These are phyloP conservation scores for Phocoena sinus DNA, from an alignment of 2,113 vertebrate genomes.

Conservation along the genomic window DNA sequence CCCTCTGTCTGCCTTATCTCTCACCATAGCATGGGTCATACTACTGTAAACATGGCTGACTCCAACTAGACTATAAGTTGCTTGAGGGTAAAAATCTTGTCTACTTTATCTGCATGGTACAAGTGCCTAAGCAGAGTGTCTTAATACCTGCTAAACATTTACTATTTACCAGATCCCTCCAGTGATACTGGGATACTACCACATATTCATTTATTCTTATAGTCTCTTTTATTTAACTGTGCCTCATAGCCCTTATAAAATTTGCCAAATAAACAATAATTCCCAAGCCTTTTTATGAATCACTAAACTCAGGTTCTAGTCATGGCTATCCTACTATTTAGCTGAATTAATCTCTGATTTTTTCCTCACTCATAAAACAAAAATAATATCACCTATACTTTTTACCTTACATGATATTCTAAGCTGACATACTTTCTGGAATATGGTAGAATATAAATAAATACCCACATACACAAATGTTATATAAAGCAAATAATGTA, in stretches of 20 bases:
- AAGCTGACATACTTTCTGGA: background rate
- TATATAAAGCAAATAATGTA: background rate
- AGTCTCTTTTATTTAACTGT: slow-evolving; percentile 15
- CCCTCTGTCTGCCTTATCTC: background rate
- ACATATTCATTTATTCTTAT: background rate
- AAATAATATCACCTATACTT: background rate
- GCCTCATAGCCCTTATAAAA: background rate
- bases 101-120: background rate
- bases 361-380: background rate
- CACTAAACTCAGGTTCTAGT: background rate
- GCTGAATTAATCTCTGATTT: background rate
- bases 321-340: background rate
- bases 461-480: background rate
- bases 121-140: background rate
- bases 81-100: background rate
- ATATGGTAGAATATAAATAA: background rate
- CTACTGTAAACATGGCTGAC: background rate
- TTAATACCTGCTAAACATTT: background rate
- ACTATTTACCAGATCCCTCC: background rate
- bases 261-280: background rate
- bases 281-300: background rate
- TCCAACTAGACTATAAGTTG: background rate
- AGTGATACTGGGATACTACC: background rate
- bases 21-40: background rate
- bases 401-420: background rate